Evolutionary conservation across 2,797 vertebrate genomes (phyloP).

Genomic region (Helarctos malayanus): DNA sequence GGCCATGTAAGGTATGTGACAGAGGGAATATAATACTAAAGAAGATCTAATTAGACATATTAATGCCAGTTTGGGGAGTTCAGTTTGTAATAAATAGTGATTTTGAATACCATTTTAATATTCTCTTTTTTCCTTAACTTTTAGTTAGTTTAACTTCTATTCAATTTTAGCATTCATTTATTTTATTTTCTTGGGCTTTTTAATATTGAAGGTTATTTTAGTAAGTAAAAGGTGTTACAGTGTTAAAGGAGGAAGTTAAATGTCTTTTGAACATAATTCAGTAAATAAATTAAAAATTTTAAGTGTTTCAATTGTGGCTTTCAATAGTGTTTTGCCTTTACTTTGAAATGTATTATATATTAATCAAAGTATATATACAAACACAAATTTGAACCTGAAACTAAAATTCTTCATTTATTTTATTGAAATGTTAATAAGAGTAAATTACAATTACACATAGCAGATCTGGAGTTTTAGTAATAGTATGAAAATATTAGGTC

Average conservation of each 20-base stretch:
- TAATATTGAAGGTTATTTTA: background rate
- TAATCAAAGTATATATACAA: background rate
- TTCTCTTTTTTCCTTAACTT: background rate
- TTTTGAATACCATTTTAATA: constrained; percentile 19
- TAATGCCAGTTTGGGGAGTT: background rate
- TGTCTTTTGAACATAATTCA: constrained; percentile 18
- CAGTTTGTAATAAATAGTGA: background rate
- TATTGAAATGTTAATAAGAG: background rate
- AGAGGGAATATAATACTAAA: background rate
- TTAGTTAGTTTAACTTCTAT: constrained; percentile 42
- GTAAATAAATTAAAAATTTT: background rate
- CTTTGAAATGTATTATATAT: background rate
- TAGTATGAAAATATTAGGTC: constrained; percentile 41
- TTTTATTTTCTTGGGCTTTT: background rate
- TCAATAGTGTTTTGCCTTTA: background rate
- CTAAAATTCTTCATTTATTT: constrained; percentile 38
- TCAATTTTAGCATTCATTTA: background rate
- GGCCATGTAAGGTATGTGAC: background rate
- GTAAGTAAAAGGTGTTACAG: background rate
- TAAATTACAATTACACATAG: background rate
- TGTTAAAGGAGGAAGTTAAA: constrained; percentile 7
- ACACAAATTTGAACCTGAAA: background rate
- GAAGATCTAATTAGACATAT: background rate
- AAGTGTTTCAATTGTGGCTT: background rate
- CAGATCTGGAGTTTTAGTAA: background rate